Percentiles rank a stretch among this genome's conserved stretches.
Evolutionary conservation across 2,888 invertebrate species (phyloP).

Genomic region (Noctuana brunneofusca): DNA sequence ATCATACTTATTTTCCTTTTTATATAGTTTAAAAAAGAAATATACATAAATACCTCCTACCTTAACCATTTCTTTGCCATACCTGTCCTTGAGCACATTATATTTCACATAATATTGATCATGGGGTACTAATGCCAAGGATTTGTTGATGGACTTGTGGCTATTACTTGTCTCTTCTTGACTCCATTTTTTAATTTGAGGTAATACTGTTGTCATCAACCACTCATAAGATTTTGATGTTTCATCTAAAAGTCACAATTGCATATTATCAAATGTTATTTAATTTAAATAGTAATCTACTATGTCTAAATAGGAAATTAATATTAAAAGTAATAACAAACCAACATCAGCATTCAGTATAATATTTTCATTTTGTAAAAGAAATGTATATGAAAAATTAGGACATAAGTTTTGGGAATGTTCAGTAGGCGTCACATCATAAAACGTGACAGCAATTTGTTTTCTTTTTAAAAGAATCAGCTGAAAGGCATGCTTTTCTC

Average conservation of each 20-base stretch:
- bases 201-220: constrained; percentile 81
- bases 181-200: constrained; percentile 85
- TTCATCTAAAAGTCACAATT: constrained; percentile 51
- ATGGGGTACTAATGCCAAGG: constrained; percentile 85
- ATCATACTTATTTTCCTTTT: background rate
- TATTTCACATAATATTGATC: constrained; percentile 89
- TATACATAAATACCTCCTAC: constrained; percentile 62
- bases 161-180: constrained; percentile 53
- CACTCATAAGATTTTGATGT: constrained; percentile 67
- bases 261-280: too few species aligned
- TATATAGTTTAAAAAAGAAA: background rate
- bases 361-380: constrained; percentile 60
- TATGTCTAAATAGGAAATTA: too few species aligned
- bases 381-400: constrained; percentile 74
- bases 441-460: constrained; percentile 64
- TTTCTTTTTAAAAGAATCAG: constrained; percentile 67
- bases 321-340: constrained; percentile 44
- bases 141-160: constrained; percentile 63
- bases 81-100: constrained; percentile 88
- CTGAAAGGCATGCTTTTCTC: constrained; percentile 59
- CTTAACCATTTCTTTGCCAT: constrained; percentile 88
- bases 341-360: constrained; percentile 67
- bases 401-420: constrained; percentile 68
- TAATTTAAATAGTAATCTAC: too few species aligned
- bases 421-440: constrained; percentile 66